These are phyloP conservation scores for Rallus crepitans DNA, from an alignment of 2,797 vertebrate species.

Conservation along the genomic window DNA sequence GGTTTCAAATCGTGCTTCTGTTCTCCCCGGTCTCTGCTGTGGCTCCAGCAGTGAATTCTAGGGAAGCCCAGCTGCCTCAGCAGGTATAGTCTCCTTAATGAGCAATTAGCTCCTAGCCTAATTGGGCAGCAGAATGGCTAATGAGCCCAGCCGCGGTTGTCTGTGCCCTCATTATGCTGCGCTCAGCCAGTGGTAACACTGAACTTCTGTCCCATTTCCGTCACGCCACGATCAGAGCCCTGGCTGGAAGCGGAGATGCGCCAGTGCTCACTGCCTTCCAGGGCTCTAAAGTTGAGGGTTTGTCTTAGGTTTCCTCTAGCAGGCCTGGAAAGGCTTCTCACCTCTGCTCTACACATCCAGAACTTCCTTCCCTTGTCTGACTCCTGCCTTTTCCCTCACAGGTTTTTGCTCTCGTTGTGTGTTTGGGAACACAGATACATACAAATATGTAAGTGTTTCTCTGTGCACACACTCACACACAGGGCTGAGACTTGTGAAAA, in stretches of 20 bases:
- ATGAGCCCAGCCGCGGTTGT: slow-evolving; percentile 54
- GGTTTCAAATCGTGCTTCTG: neutral
- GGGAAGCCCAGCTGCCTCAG: slow-evolving; percentile 71
- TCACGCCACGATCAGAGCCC: neutral
- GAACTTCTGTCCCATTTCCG: slow-evolving; percentile 44
- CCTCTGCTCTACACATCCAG: neutral
- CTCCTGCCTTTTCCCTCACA: neutral
- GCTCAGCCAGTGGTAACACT: slow-evolving; percentile 51
- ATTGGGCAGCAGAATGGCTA: slow-evolving; percentile 76
- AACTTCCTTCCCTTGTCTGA: neutral
- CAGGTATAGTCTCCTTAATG: slow-evolving; percentile 66
- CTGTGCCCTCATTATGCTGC: slow-evolving; percentile 66
- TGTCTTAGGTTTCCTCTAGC: neutral
- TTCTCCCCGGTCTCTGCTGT: neutral
- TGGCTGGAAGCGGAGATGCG: neutral
- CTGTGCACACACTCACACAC: accelerated
- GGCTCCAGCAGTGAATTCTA: slow-evolving; percentile 34
- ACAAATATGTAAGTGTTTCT: neutral
- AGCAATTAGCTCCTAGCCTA: slow-evolving; percentile 77
- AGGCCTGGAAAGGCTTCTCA: neutral
- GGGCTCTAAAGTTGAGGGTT: neutral
- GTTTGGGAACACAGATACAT: neutral
- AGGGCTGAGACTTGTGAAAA: neutral
- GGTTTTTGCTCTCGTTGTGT: neutral
- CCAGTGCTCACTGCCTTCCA: neutral